Percentiles rank a stretch among this genome's conserved stretches.
Conservation (phyloP, 2,888 invertebrate genomes). For the Timandra comae region DNA sequence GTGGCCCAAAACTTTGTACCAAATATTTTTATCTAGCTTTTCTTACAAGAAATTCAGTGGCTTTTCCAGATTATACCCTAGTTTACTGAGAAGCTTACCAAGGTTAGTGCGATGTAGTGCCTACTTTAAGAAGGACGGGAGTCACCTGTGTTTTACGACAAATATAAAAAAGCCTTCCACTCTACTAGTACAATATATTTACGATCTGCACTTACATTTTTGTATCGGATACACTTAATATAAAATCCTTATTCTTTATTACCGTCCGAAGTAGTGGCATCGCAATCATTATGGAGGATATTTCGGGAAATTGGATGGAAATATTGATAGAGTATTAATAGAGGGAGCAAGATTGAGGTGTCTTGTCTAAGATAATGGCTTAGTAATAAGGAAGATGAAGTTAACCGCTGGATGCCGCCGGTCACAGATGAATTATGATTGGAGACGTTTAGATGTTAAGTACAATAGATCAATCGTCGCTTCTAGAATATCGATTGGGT, state of each 20-base stretch:
- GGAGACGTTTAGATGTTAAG: conserved; percentile 17
- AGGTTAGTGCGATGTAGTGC: conserved; percentile 19
- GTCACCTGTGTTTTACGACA: conserved; percentile 54
- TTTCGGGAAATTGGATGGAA: conserved; percentile 13
- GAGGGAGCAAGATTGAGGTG: conserved; percentile 12
- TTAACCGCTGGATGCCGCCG: conserved; percentile 9
- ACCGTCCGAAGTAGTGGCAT: conserved; percentile 8
- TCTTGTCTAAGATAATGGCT: conserved; percentile 15
- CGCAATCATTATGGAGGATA: conserved; percentile 9
- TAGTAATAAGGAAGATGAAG: conserved; percentile 16
- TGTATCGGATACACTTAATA: conserved; percentile 20
- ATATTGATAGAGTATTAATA: conserved; percentile 16
- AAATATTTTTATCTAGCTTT: conserved; percentile 4
- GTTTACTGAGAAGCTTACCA: background rate
- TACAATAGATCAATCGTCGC: conserved; percentile 15
- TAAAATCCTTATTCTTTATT: conserved; percentile 16
- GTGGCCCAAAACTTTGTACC: no score
- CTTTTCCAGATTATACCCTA: no score
- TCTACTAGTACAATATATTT: conserved; percentile 36
- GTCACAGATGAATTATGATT: conserved; percentile 18
- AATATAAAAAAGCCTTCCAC: conserved; percentile 50
- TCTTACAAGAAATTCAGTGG: conserved; percentile 5
- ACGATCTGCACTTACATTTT: conserved; percentile 33
- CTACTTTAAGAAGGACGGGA: conserved; percentile 20
- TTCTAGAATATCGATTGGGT: no score